These are phyloP conservation scores for Oncorhynchus masou DNA, from an alignment of 2,113 vertebrate species.

Conservation along the genomic window DNA sequence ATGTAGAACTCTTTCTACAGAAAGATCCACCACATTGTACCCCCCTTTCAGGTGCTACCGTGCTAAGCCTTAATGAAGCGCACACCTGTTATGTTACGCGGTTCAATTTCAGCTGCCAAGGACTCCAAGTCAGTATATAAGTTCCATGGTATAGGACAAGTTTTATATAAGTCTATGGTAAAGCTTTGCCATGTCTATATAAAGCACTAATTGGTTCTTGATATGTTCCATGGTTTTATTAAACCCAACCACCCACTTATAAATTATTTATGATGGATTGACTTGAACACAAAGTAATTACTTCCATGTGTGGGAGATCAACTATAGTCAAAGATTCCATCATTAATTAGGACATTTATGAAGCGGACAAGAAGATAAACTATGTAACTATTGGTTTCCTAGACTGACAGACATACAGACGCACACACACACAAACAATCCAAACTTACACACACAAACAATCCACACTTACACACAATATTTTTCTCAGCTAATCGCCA, in stretches of 20 bases:
- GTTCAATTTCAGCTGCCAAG: conserved; percentile 45
- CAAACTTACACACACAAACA: background rate
- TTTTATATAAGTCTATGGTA: background rate
- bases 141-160: conserved; percentile 5
- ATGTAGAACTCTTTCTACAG: too few species aligned
- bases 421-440: background rate
- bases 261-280: conserved; percentile 20
- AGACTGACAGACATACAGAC: background rate
- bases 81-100: conserved; percentile 8
- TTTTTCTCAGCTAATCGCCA: conserved; percentile 7
- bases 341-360: background rate
- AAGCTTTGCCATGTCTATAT: conserved; percentile 17
- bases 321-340: background rate
- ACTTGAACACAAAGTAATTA: conserved; percentile 20
- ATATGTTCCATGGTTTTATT: conserved; percentile 37
- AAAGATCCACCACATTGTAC: too few species aligned
- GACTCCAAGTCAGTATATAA: conserved; percentile 21
- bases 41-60: too few species aligned
- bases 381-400: too few species aligned
- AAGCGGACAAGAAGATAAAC: background rate
- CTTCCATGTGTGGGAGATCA: conserved; percentile 3
- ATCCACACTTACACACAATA: background rate
- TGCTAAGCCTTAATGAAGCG: too few species aligned
- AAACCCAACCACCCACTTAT: conserved; percentile 25
- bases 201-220: conserved; percentile 31